These are phyloP conservation scores for Trichacis sp. DNA, from an alignment of 2,888 invertebrate species.

Conservation along the genomic window DNA sequence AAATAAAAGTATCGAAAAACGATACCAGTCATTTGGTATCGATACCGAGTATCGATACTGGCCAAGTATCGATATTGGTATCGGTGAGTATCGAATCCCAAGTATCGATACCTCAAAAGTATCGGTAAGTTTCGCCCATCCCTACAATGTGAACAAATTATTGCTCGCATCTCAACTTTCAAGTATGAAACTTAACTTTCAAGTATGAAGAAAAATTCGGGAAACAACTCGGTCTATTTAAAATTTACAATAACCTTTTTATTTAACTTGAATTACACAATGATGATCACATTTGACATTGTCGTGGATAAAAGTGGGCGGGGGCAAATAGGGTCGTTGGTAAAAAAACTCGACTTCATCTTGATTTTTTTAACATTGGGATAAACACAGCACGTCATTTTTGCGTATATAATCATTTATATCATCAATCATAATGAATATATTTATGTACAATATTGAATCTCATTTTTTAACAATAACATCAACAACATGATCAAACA, in stretches of 20 bases:
- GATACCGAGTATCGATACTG: no score
- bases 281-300: constrained; percentile 57
- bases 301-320: constrained; percentile 34
- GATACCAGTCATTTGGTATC: no score
- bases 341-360: constrained; percentile 43
- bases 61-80: no score
- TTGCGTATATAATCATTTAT: constrained; percentile 70
- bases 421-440: constrained; percentile 78
- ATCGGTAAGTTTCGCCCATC: no score
- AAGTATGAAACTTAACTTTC: no score
- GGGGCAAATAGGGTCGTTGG: constrained; percentile 24
- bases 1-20: no score
- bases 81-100: no score
- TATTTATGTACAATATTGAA: constrained; percentile 83
- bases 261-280: constrained; percentile 52
- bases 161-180: no score
- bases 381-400: constrained; percentile 49
- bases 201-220: no score
- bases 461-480: constrained; percentile 82
- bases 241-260: constrained; percentile 46
- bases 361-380: constrained; percentile 39
- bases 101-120: no score
- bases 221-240: no score
- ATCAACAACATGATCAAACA: constrained; percentile 79
- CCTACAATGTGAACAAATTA: no score